Percentiles rank a stretch among this genome's conserved stretches.
Evolutionary conservation across 2,113 vertebrate genomes (phyloP).

Genomic region (Myrmophylax atrothorax): DNA sequence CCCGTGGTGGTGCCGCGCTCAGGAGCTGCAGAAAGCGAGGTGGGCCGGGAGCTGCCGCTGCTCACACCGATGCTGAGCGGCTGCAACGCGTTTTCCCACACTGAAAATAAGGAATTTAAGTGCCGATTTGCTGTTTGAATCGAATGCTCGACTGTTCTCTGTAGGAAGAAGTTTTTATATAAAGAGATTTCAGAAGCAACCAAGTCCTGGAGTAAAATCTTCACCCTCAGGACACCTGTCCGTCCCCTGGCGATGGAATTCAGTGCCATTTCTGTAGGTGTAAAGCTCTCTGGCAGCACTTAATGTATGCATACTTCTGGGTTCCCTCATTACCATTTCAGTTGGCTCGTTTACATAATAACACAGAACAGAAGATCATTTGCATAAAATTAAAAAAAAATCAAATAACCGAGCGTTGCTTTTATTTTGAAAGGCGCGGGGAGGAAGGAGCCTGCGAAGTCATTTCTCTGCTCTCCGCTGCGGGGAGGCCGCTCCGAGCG

Average conservation of each 20-base stretch:
- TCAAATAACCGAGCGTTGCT: conserved; percentile 20
- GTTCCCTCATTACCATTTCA: conserved; percentile 57
- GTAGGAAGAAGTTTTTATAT: neutral
- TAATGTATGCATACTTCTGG: conserved; percentile 63
- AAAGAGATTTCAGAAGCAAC: neutral
- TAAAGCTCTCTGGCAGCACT: neutral
- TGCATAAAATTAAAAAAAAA: conserved; percentile 60
- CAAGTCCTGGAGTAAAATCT: neutral
- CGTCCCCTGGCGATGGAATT: conserved; percentile 26
- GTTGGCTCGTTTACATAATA: conserved; percentile 70
- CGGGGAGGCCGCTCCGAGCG: conserved; percentile 8
- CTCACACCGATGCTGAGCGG: accelerated
- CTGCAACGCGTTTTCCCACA: neutral
- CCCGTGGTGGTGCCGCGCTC: neutral
- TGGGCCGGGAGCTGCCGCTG: neutral
- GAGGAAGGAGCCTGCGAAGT: conserved; percentile 38
- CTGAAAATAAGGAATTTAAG: neutral
- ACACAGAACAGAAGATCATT: conserved; percentile 55
- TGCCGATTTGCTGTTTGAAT: neutral
- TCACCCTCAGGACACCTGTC: conserved; percentile 60
- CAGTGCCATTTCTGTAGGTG: conserved; percentile 60
- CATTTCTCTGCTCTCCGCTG: conserved; percentile 19
- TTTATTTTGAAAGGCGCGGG: neutral
- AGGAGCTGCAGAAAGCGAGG: accelerated
- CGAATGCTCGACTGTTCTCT: accelerated